Evolutionary conservation across 2,888 invertebrate species (phyloP), one percentile per base, ranked within the genome.

Genomic region (Andrena marginata): DNA sequence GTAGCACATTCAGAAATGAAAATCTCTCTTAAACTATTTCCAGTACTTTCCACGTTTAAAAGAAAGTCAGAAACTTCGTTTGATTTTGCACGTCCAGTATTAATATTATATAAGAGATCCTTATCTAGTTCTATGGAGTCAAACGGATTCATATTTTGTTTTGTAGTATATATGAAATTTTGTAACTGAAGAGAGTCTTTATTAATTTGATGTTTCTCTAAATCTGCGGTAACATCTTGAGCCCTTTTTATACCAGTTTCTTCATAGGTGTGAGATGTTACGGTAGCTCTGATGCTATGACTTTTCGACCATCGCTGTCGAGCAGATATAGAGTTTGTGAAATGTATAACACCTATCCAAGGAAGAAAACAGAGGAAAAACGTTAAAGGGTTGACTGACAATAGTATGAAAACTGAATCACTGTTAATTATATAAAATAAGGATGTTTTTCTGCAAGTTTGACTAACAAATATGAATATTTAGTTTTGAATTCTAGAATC

Each of bases 301-400:
- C 63, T 85, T 31, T 60, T 81, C 20, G 80, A 72, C 88, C 88
- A 89, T 35, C 89, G 73, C 80, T 88, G 86, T 20, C 87, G 77
- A 49, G 85, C 87, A 75, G 85, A 79, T 20, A 87, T 89, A 8
- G 89, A 89, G 69, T 89, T 88, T 1, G 82, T 86, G 33, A 86
- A 82, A 75, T 76, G 68, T 2, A 26, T 13, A 42, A 42, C 13
- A 42, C 42, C 42, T 42, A 42, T 42, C 13, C 42, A 42, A 42
- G 13, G 4, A 4, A 13, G 42, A 42, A 42, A 42, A 42, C 13
- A 42, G 42, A 42, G 13, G 13, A 42, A 13, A 42, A 42, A 42
- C 13, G 13, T 42, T 42, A 13, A 42, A 13, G 42, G 13, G 13
- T 42, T 42, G 13, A 42, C 3, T 42, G 42, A 42, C 42, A 42